Evolutionary conservation across 2,888 invertebrate genomes (phyloP).

Genomic region (Drosophila nr. fundita): DNA sequence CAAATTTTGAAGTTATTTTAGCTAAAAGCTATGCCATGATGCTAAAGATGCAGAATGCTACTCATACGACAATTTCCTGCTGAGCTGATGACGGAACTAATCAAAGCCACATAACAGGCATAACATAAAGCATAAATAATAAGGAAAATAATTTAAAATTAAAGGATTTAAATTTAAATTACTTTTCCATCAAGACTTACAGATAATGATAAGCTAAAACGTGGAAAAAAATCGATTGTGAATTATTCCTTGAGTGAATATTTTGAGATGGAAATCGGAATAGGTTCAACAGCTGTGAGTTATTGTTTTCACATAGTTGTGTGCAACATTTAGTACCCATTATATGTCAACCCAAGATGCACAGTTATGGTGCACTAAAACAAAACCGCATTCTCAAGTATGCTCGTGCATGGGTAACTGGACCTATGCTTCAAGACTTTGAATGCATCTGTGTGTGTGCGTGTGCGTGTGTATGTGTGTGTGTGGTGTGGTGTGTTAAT

Average conservation of each 20-base stretch:
- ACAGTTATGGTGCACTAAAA: slow-evolving; percentile 5
- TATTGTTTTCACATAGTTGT: neutral
- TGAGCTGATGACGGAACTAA: neutral
- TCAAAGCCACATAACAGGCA: neutral
- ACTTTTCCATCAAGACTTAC: neutral
- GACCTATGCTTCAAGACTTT: slow-evolving; percentile 1
- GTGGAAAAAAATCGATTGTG: neutral
- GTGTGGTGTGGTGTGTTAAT: slow-evolving; percentile 31
- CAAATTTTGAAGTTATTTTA: slow-evolving; percentile 2
- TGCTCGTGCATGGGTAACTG: neutral
- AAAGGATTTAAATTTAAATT: neutral
- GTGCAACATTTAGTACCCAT: slow-evolving; percentile 1
- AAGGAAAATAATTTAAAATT: no score
- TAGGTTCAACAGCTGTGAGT: neutral
- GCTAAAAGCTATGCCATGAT: neutral
- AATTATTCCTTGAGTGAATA: neutral
- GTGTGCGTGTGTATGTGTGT: neutral
- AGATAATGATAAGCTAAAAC: no score
- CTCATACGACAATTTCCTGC: no score
- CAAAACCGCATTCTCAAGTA: neutral
- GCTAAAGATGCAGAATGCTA: neutral
- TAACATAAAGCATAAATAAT: no score
- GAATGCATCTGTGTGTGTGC: neutral
- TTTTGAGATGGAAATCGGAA: neutral
- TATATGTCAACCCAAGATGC: slow-evolving; percentile 1